phyloP scores from a whole-genome alignment of 2,888 invertebrate genomes.

The Drosophila histrio region DNA sequence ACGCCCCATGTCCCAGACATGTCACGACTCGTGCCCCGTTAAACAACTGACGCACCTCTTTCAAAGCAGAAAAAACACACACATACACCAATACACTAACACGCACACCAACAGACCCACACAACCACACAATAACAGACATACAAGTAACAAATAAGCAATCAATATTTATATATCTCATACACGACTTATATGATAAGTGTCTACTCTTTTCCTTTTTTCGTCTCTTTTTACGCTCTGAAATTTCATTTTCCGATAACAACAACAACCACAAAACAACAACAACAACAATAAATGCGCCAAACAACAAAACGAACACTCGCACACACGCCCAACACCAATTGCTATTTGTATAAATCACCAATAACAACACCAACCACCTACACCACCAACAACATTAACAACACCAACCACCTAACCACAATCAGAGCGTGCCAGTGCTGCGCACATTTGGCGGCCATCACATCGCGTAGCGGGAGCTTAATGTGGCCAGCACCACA shows the following conservation, averaged over 20 bases:
- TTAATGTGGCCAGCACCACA: slow-evolving; percentile 71
- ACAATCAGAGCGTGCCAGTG: slow-evolving; percentile 84
- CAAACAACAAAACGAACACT: slow-evolving; percentile 40
- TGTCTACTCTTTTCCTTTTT: slow-evolving; percentile 79
- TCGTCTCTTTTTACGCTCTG: slow-evolving; percentile 80
- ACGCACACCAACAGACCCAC: slow-evolving; percentile 6
- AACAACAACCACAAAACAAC: slow-evolving; percentile 48
- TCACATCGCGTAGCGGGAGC: slow-evolving; percentile 85
- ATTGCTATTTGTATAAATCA: slow-evolving; percentile 30
- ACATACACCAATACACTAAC: slow-evolving; percentile 7
- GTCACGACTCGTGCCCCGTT: slow-evolving; percentile 14
- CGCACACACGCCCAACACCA: slow-evolving; percentile 29
- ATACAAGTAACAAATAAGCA: slow-evolving; percentile 51
- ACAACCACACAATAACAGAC: slow-evolving; percentile 7
- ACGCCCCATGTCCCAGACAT: slow-evolving; percentile 28
- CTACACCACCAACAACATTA: slow-evolving; percentile 22
- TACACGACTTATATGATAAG: slow-evolving; percentile 80
- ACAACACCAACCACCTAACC: slow-evolving; percentile 27
- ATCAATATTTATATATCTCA: slow-evolving; percentile 69
- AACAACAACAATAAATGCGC: slow-evolving; percentile 51
- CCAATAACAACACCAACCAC: slow-evolving; percentile 34
- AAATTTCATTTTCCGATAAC: slow-evolving; percentile 77
- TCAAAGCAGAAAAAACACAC: slow-evolving; percentile 29
- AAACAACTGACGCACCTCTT: slow-evolving; percentile 48
- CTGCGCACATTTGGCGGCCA: slow-evolving; percentile 85